phyloP scores from a whole-genome alignment of 1,140 invertebrate species.

The Manduca sexta region DNA sequence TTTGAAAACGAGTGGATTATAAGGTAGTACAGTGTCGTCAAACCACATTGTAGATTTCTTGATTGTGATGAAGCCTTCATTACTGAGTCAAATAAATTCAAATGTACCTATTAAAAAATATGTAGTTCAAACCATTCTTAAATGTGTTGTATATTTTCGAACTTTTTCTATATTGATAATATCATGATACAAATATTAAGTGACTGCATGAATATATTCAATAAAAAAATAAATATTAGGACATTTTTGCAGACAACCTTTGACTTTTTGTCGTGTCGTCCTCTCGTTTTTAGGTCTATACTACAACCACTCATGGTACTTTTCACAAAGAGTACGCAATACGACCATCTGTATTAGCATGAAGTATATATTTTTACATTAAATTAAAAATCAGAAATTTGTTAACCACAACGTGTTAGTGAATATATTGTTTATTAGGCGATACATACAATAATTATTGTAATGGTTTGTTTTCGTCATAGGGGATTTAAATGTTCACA shows the following conservation, averaged over 20 bases:
- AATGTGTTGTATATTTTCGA: too few relatives aligned
- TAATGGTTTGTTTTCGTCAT: constrained; percentile 24
- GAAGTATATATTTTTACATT: constrained; percentile 8
- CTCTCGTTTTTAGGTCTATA: constrained; percentile 11
- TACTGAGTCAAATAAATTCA: too few relatives aligned
- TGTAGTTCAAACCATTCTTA: too few relatives aligned
- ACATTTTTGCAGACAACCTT: neutral
- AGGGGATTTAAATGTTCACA: constrained; percentile 15
- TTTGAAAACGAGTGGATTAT: constrained; percentile 14
- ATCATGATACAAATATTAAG: too few relatives aligned
- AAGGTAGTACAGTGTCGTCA: neutral
- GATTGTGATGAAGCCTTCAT: neutral
- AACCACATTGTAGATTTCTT: neutral
- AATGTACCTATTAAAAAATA: too few relatives aligned
- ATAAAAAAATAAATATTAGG: neutral
- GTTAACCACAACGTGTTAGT: constrained; percentile 1
- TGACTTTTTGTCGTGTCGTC: neutral
- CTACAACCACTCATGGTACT: neutral
- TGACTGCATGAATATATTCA: too few relatives aligned
- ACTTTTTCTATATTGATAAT: too few relatives aligned
- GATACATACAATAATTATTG: constrained; percentile 10
- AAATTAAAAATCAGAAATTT: constrained; percentile 4
- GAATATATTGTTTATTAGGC: constrained; percentile 19
- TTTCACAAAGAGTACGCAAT: constrained; percentile 4
- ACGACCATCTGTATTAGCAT: neutral